Evolutionary conservation across 2,888 invertebrate species (phyloP).

Genomic region (Brenthis hecate): DNA sequence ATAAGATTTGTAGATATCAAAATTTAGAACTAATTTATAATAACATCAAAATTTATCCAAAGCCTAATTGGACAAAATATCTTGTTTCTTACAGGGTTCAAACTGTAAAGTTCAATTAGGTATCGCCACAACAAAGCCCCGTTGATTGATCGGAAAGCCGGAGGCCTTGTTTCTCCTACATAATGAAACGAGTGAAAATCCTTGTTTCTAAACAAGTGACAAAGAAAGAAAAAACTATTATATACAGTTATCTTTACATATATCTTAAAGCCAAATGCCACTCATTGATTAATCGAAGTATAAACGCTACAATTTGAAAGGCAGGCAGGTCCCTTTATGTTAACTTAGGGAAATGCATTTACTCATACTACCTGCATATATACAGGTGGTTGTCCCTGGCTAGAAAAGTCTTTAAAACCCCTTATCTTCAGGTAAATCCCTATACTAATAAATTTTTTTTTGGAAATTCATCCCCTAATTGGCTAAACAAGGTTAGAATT

Average conservation of each 20-base stretch:
- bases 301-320: no score
- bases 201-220: neutral
- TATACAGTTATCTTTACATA: neutral
- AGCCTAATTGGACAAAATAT: slow-evolving; percentile 7
- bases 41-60: slow-evolving; percentile 4
- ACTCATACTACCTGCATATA: no score
- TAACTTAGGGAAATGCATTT: no score
- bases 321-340: no score
- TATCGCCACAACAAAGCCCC: slow-evolving; percentile 10
- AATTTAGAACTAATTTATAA: slow-evolving; percentile 13
- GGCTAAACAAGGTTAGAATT: no score
- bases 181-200: slow-evolving; percentile 7
- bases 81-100: neutral
- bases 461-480: no score
- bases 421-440: no score
- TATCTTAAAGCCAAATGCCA: no score
- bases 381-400: no score
- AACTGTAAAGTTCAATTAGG: slow-evolving; percentile 19
- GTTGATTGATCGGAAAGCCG: slow-evolving; percentile 4
- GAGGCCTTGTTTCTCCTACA: neutral
- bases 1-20: slow-evolving; percentile 7
- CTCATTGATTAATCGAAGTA: no score
- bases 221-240: neutral
- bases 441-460: no score
- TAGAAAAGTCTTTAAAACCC: no score